Conservation (phyloP, 2,888 invertebrate genomes). For the Labia minor region DNA sequence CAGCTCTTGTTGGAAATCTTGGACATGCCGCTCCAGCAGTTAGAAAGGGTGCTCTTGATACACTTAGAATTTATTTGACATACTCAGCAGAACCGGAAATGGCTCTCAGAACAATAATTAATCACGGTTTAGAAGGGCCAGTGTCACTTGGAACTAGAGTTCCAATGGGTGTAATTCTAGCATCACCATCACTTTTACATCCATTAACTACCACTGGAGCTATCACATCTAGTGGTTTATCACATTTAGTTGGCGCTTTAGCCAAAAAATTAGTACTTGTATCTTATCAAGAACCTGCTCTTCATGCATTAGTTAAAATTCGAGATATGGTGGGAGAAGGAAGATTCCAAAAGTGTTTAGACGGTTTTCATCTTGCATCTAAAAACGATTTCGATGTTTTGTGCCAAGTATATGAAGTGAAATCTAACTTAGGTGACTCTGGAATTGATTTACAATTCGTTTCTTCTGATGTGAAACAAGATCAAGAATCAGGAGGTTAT, state of each 20-base stretch:
- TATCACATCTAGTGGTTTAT: constrained; percentile 28
- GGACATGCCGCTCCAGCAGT: constrained; percentile 72
- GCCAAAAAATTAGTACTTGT: constrained; percentile 40
- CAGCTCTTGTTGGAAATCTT: constrained; percentile 64
- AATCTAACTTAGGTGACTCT: constrained; percentile 29
- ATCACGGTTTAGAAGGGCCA: constrained; percentile 51
- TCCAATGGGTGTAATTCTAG: constrained; percentile 53
- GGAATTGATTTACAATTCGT: constrained; percentile 30
- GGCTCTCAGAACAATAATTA: constrained; percentile 52
- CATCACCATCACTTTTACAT: constrained; percentile 50
- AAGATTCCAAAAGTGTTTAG: constrained; percentile 48
- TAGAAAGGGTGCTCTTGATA: constrained; percentile 66
- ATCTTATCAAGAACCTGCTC: constrained; percentile 49
- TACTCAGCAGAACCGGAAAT: constrained; percentile 57
- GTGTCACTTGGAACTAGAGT: constrained; percentile 45
- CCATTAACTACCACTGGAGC: constrained; percentile 35
- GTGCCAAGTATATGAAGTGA: constrained; percentile 47
- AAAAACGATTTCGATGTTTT: constrained; percentile 48
- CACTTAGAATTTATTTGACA: constrained; percentile 58
- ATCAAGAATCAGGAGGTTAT: constrained; percentile 15
- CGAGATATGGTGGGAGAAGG: constrained; percentile 54
- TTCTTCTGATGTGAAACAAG: constrained; percentile 15
- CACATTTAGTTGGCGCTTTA: constrained; percentile 35
- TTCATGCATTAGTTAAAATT: constrained; percentile 58
- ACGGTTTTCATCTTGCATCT: constrained; percentile 38